Base-by-base conservation (phyloP, 2,888 invertebrate genomes). In the Quadroppia sp. region DNA sequence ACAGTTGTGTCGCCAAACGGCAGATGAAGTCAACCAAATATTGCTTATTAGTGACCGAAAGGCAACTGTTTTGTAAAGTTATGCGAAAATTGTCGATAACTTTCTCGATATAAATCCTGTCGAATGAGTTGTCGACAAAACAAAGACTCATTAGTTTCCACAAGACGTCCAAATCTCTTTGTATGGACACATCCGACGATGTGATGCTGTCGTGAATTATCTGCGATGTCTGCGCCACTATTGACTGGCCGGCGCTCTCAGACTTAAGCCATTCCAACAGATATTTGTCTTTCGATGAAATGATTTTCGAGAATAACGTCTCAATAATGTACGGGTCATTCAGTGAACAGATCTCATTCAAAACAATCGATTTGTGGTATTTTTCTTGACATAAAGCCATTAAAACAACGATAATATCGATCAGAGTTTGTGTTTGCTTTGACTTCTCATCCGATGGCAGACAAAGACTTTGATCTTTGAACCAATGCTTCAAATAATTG, bases 111-210 rank as follows among this genome's bases (percentile, higher is more conserved):
- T 69, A 69, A 2, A 36, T 20, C 23, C n/a, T 40, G 23, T 69
- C 15, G 36, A 69, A 42, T 28, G 69, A 69, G 28, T 69, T 69
- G 2, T 17, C 28, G 17, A 45, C 17, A 23, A 69, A 42, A 45
- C 69, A 69, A 42, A 20, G 69, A 42, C 69, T 40, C 25, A 69
- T 45, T 25, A 69, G 28, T 23, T 69, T 20, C 69, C 69, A 69
- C 3, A 69, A 40, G 4, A 69, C 20, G 20, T 69, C 69, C 15
- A 20, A 42, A 17, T 69, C 69, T 40, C 42, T n/a, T 6, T 69
- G 25, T 6, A 25, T 23, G 2, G 25, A 30, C 15, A 13, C 69
- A 25, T 1, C 11, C 20, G 36, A 11, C 11, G 61, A 11, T 1
- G 42, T 17, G 20, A 69, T 45, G 28, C 25, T 45, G 25, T 40